Conservation (phyloP, 2,888 invertebrate species). For the Pegoplata infirma region DNA sequence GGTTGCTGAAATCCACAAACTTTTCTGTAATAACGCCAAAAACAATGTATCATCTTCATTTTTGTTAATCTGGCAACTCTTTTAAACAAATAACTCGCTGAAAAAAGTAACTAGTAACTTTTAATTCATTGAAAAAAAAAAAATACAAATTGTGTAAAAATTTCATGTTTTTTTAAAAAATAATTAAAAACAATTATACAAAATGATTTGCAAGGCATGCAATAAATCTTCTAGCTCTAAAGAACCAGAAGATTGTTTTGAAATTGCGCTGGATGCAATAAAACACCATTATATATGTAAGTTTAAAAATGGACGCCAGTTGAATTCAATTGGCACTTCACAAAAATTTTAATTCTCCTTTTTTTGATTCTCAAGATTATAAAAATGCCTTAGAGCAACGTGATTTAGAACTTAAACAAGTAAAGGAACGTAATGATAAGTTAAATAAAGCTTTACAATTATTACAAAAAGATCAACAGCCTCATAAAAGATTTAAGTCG, state of each 20-base stretch:
- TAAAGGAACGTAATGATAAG: conserved; percentile 67
- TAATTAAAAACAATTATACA: neutral
- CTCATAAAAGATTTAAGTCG: conserved; percentile 32
- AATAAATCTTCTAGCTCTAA: neutral
- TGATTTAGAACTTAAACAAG: conserved; percentile 53
- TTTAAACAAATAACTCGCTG: too few relatives aligned
- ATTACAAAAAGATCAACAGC: conserved; percentile 43
- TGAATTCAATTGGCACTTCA: neutral
- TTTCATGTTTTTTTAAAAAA: neutral
- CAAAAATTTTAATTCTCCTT: neutral
- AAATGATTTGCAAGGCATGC: conserved; percentile 56
- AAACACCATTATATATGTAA: conserved; percentile 72
- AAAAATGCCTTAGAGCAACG: conserved; percentile 57
- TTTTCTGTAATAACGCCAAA: too few relatives aligned
- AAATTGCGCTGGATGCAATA: conserved; percentile 67
- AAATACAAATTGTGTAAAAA: neutral
- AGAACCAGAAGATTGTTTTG: conserved; percentile 54
- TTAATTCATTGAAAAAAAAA: too few relatives aligned
- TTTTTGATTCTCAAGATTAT: conserved; percentile 48
- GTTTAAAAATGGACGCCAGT: conserved; percentile 9
- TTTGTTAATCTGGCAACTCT: too few relatives aligned
- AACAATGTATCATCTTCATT: too few relatives aligned
- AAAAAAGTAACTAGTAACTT: too few relatives aligned
- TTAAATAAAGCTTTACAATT: conserved; percentile 65
- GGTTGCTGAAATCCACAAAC: too few relatives aligned